Base-by-base conservation (phyloP, 2,888 invertebrate genomes). In the Melinopterus prodromus region DNA sequence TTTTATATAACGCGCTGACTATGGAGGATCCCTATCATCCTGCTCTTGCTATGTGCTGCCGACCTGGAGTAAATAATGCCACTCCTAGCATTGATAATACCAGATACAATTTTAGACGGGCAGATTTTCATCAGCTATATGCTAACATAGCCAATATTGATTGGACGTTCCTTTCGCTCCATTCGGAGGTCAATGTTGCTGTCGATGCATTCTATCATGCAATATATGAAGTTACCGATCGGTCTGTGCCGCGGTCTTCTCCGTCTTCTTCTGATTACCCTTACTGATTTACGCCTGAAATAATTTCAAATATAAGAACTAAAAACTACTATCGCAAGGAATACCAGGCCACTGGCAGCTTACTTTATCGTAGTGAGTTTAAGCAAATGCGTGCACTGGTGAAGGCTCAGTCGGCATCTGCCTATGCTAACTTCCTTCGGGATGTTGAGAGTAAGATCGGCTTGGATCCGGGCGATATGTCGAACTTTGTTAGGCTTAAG, bases 381-480 rank as follows among this genome's bases (percentile, higher is more conserved):
- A 4, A 53, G 53, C 53, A 6, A 53, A 9, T 12, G 53, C 53
- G 53, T 53, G 53, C 53, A 53, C 53, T 53, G 53, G 53, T 53
- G 1, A 53, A 53, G 53, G 7, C 53, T 53, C 53, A 9, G 1
- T 53, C 53, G 7, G 53, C 53, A 1, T 53, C 53, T 53, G 53
- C 2, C 53, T 53, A 53, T 12, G 12, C 53, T 53, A 6, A 53
- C 1, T 53, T 53, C 12, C 7, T 53, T 53, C 7, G 53, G 53
- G 53, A 53, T 53, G 53, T 12, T 53, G 53, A 53, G 53, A 53
- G 12, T 53, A 7, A 12, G 53, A 53, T 53, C 53, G 12, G 9
- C 12, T 7, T 53, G 7, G 53, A 53, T 12, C 53, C 53, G 3
- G 12, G 53, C 12, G 53, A 89, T 35, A n/a, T 53, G 53, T 53